phyloP scores from a whole-genome alignment of 2,888 invertebrate genomes.

The Trachelus iudaicus region DNA sequence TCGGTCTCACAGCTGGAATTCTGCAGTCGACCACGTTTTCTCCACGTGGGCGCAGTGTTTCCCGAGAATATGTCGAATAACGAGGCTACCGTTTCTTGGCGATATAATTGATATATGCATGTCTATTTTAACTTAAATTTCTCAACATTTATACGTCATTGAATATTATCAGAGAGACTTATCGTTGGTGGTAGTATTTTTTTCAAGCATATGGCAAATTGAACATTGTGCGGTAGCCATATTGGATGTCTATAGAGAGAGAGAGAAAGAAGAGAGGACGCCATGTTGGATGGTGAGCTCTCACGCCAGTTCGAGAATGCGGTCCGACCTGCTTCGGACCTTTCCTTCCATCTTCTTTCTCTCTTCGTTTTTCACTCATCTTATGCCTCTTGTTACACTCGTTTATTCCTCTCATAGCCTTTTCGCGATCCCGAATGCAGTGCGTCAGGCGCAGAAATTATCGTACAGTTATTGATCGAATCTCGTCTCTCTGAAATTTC shows the following conservation, averaged over 20 bases:
- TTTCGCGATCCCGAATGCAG: not conserved
- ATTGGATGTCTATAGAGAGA: constrained; percentile 33
- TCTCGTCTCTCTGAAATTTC: not conserved
- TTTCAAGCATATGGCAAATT: constrained; percentile 26
- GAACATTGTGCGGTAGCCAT: constrained; percentile 27
- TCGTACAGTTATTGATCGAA: not conserved
- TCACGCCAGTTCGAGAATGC: constrained; percentile 39
- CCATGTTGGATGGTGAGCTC: constrained; percentile 38
- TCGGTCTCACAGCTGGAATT: not conserved
- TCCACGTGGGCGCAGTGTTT: constrained; percentile 33
- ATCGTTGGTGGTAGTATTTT: not conserved
- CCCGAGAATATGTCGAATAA: not conserved
- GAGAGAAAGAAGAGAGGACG: constrained; percentile 12
- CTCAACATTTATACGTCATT: not conserved
- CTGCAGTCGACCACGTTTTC: constrained; percentile 33
- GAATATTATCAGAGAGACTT: not conserved
- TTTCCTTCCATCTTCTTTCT: constrained; percentile 20
- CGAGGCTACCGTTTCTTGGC: not conserved
- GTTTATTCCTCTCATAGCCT: not conserved
- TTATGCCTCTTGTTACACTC: constrained; percentile 10
- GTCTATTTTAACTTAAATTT: not conserved
- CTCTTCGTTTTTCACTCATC: constrained; percentile 11
- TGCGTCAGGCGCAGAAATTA: not conserved
- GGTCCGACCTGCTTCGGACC: constrained; percentile 37
- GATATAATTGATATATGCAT: not conserved